Percentiles rank a stretch among this genome's conserved stretches.
Conservation (phyloP, 2,113 vertebrate genomes). For the human (Homo sapiens) region DNA sequence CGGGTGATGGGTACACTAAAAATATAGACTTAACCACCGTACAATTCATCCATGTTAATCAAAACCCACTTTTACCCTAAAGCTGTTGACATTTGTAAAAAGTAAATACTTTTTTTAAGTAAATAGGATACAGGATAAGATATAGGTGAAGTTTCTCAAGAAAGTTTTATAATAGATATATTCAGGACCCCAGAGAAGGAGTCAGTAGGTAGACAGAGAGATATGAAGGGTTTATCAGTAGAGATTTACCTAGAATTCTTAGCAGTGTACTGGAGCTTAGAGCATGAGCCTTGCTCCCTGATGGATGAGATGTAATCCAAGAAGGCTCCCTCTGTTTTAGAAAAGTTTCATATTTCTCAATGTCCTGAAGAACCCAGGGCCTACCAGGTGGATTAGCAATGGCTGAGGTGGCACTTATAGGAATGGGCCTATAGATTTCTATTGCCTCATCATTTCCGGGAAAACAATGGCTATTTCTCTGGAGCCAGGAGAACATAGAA, state of each 20-base stretch:
- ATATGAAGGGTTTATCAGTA: neutral
- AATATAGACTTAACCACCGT: too few relatives aligned
- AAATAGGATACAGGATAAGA: neutral
- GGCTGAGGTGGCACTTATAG: neutral
- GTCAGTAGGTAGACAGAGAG: neutral
- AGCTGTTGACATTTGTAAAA: too few relatives aligned
- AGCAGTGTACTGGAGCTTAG: neutral
- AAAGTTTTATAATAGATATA: neutral
- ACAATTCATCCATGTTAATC: too few relatives aligned
- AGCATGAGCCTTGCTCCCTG: neutral
- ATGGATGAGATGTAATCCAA: neutral
- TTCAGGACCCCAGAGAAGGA: neutral
- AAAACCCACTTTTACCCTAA: too few relatives aligned
- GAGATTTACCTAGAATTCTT: neutral
- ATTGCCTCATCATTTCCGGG: neutral
- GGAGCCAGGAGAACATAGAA: neutral
- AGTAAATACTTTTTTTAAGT: too few relatives aligned
- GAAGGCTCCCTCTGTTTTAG: neutral
- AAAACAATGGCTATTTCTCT: neutral
- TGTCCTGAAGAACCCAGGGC: neutral
- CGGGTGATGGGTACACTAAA: too few relatives aligned
- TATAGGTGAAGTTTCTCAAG: neutral
- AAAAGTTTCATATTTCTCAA: neutral
- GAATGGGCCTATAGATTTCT: too few relatives aligned
- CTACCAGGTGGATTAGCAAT: neutral